Conservation (phyloP, 92 coral and sea anemone species). For the Siderastrea radians region DNA sequence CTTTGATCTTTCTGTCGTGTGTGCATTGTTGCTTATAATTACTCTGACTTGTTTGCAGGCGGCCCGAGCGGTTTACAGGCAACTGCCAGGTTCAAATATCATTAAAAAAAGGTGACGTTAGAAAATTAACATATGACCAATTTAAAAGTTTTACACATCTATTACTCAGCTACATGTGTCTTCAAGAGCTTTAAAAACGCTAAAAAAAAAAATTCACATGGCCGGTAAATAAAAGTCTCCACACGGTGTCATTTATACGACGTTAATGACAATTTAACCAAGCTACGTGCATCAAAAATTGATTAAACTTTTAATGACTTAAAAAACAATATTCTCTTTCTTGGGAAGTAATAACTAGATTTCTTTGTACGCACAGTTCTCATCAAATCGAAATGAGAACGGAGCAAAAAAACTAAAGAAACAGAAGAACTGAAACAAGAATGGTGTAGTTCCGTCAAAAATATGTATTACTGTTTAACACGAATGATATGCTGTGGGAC, state of each 20-base stretch:
- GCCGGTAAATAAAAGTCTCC: neutral
- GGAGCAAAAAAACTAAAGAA: neutral
- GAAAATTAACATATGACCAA: neutral
- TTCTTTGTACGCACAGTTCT: neutral
- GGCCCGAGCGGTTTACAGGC: neutral
- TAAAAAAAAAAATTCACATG: neutral
- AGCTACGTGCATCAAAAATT: conserved; percentile 1
- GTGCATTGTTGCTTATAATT: neutral
- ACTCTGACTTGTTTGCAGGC: neutral
- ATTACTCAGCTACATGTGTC: too few relatives aligned
- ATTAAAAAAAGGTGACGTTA: neutral
- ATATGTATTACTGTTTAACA: too few relatives aligned
- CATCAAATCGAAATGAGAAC: neutral
- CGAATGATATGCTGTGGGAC: too few relatives aligned
- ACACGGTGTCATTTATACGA: neutral
- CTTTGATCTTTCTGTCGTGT: neutral
- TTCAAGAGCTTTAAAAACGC: neutral
- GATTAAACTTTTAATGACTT: neutral
- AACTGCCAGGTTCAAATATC: neutral
- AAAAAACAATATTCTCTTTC: neutral
- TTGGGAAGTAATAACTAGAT: neutral
- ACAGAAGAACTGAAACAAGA: too few relatives aligned
- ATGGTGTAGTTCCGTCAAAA: too few relatives aligned
- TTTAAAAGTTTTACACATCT: neutral
- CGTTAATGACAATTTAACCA: neutral